Evolutionary conservation across 2,888 invertebrate genomes (phyloP), one percentile per base, ranked within the genome.

Genomic region (Dicyrtomina minuta): DNA sequence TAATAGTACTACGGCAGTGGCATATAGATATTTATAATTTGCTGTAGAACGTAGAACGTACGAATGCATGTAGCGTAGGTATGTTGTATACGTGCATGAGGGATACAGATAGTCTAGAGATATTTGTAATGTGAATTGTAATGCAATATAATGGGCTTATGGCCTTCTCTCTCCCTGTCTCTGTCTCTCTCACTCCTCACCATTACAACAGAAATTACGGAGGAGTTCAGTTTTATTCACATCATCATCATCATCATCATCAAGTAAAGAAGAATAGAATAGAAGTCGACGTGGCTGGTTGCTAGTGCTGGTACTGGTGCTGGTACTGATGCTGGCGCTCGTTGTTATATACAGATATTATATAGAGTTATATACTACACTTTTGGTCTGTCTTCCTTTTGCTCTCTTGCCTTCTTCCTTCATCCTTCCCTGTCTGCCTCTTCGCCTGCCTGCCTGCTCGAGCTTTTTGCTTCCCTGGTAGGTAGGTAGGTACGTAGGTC

Each of bases 181-280:
- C 55, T 20, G 6, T 55, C 55, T 26, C 26, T 10, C 26, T 22
- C 55, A 8, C 55, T 55, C 55, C 33, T 51, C n/a, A 46, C 64
- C 53, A 65, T 65, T 65, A 65, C 64, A 65, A 65, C 53, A 65
- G 51, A 65, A 65, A 65, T 65, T 65, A 65, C 55, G 64, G 64
- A 65, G 64, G 64, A 65, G 64, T 65, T 65, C 27, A 65, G 64
- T 65, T 65, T 65, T 65, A 65, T 65, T 65, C 64, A 65, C 64
- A 65, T 65, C 64, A 65, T 65, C 64, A 64, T 64, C 64, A 64
- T 64, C 64, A 65, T 65, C 60, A 44, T 41, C 56, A 56, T 43
- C 60, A 60, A 65, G 64, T 53, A 65, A 39, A 65, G 39, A 60
- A 55, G 64, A 65, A 43, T 41, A 51, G 53, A 64, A 64, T n/a